These are phyloP conservation scores for Echinops telfairi DNA, from an alignment of 2,113 vertebrate species.

Conservation along the genomic window DNA sequence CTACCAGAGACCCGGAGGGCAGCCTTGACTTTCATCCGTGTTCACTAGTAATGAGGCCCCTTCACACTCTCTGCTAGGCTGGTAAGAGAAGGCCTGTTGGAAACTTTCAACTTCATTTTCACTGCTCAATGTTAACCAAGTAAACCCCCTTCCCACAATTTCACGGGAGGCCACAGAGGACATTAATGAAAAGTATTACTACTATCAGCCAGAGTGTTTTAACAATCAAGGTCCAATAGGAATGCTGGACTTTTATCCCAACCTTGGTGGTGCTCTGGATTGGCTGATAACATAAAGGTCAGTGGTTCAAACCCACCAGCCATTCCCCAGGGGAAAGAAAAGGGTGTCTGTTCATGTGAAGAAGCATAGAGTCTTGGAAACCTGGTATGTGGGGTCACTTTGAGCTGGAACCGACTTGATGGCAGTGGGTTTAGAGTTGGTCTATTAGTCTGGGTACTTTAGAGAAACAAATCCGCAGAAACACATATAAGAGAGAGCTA, in stretches of 20 bases:
- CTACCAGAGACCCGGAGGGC: neutral
- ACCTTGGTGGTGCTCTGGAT: too few species aligned
- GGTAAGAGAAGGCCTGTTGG: neutral
- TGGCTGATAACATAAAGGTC: too few species aligned
- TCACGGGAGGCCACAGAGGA: neutral
- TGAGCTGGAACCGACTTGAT: too few species aligned
- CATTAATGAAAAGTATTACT: neutral
- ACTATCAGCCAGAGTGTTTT: neutral
- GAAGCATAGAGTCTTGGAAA: too few species aligned
- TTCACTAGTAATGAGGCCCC: neutral
- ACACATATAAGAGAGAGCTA: too few species aligned
- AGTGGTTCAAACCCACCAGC: too few species aligned
- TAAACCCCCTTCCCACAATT: neutral
- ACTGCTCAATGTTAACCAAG: neutral
- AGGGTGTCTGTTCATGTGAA: too few species aligned
- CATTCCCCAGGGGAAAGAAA: too few species aligned
- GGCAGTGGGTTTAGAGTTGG: too few species aligned
- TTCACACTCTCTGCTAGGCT: neutral
- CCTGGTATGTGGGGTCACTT: too few species aligned
- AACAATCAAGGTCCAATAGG: neutral
- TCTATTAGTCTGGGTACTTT: too few species aligned
- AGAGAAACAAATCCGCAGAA: too few species aligned
- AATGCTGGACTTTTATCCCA: neutral
- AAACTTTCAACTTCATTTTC: neutral
- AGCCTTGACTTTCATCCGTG: neutral